Evolutionary conservation across 37 sponge, comb jelly and placozoan species (phyloP), one percentile per base, ranked within the genome.

Genomic region (Ephydatia muelleri): DNA sequence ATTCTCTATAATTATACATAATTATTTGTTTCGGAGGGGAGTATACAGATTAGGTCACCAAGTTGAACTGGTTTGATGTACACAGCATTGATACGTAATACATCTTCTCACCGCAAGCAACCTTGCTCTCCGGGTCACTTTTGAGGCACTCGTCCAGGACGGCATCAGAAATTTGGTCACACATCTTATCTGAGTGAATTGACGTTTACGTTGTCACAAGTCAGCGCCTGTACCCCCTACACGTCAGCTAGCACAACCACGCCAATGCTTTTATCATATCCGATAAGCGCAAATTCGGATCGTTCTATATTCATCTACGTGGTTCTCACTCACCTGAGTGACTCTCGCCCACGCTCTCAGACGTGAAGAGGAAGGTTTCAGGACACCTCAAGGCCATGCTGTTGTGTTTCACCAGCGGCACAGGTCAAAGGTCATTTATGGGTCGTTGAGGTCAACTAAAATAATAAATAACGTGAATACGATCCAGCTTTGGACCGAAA

Each of bases 331-430:
- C 43, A 92, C 97, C 97, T 70, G 99, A 91, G 73, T 99, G 99
- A 13, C 99, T 97, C 77, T 99, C 99, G 67, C 99, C 99, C 5
- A 99, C 99, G 27, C 95, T 96, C 73, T 99, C 99, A 37, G 97
- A 97, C 5, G 97, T 96, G 83, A 99, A 97, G 23, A 99, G 92
- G 75, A 99, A 99, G 25, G 91, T 92, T 16, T 94, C 43, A 43
- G 43, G 43, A 43, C 43, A 43, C 43, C 43, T 43, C 43, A 43
- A 43, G 43, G 43, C 43, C 43, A 43, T 43, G 43, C 43, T 43
- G 43, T 43, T 43, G 43, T 43, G 43, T 43, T 43, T 43, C 43
- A 43, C 43, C 43, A 43, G 43, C 43, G 43, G 43, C 43, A 43
- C 43, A 43, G 43, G 43, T 43, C 43, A 43, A 43, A 43, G 43